Conservation (phyloP, 2,888 invertebrate species). For the Conus canariensis region DNA sequence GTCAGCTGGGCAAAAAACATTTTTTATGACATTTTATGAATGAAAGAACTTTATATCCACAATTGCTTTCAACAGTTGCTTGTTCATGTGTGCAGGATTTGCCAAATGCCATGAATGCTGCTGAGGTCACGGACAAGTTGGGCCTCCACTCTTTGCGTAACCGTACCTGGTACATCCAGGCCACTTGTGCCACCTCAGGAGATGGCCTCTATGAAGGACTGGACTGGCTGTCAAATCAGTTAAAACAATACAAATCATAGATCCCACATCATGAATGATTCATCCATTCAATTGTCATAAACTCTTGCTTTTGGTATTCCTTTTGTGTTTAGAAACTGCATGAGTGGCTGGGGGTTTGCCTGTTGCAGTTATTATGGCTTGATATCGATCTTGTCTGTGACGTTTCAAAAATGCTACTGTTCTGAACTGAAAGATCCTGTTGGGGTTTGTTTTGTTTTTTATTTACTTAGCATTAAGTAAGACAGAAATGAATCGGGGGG, state of each 20-base stretch:
- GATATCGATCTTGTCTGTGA: neutral
- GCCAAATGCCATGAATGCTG: conserved; percentile 52
- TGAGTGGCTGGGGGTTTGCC: neutral
- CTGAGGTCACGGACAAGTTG: conserved; percentile 49
- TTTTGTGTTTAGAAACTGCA: neutral
- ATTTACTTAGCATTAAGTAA: neutral
- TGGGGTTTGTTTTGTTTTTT: too few species aligned
- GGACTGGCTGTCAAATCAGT: conserved; percentile 93
- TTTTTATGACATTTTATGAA: too few species aligned
- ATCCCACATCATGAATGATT: neutral
- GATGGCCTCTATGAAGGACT: conserved; percentile 99
- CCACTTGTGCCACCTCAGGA: conserved; percentile 96
- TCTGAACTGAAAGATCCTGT: neutral
- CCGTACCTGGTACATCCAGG: conserved; percentile 65
- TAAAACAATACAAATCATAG: neutral
- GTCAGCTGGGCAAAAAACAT: too few species aligned
- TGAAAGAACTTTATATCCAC: too few species aligned
- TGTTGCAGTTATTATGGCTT: neutral
- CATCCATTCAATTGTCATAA: neutral
- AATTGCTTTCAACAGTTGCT: too few species aligned
- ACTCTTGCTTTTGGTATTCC: conserved; percentile 6
- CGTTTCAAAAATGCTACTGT: neutral
- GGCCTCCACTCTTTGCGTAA: conserved; percentile 44
- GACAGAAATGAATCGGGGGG: neutral
- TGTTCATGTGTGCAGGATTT: conserved; percentile 42